Base-by-base conservation (phyloP, 2,888 invertebrate species). In the Drosophila dives region DNA sequence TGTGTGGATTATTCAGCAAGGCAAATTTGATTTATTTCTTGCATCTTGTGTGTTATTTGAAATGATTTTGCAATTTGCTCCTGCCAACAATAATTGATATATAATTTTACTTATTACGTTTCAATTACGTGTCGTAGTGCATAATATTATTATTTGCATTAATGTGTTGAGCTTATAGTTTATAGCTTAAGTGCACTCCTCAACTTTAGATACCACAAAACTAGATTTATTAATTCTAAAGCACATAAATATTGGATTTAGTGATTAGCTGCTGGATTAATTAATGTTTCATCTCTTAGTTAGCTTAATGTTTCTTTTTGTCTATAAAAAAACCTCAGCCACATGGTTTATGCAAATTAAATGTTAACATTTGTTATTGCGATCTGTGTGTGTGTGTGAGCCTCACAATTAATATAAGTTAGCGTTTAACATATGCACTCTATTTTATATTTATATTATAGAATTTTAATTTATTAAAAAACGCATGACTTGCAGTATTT, bases 291-390 rank as follows among this genome's bases (percentile, higher is more conserved):
- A 26, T 53, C 32, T 38, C 40, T 33, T 62, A 34, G 49, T 54
- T 58, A 34, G 40, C n/a, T 55, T 32, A 12, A 33, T 59, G 72
- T 54, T 54, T 54, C 32, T 72, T 48, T 42, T 40, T 61, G 56
- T 77, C 38, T 26, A 23, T 49, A 32, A 61, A 51, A 29, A 61
- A 51, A 29, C 29, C 12, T 64, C 33, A 62, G 53, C 62, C 70
- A 84, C 80, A 91, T 91, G 90, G 90, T 90, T 90, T 90, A 90
- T 90, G 90, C 90, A 86, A 86, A 86, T 89, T 68, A 54, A 82
- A 87, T 84, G 83, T 78, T 79, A 48, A 60, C 60, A 51, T 63
- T 59, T 74, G 42, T 54, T 34, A 17, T 23, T 55, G 29, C 38
- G 38, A 55, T 56, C 20, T 55, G 48, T 50, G 17, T 50, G 26